Base-by-base conservation (phyloP, 2,888 invertebrate species). In the Hanleya hanleyi region DNA sequence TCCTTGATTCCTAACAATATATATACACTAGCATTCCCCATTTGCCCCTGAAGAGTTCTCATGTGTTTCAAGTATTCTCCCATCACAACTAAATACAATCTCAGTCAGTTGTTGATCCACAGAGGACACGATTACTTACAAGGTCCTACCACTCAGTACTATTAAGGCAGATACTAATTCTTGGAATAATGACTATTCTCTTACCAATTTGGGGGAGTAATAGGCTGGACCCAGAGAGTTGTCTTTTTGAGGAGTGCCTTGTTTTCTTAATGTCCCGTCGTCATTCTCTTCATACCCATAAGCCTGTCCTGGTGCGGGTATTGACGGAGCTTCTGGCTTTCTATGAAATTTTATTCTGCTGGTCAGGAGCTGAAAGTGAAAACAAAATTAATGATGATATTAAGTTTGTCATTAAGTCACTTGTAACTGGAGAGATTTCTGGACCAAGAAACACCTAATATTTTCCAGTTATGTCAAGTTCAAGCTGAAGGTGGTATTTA, bases 231-330 rank as follows among this genome's bases (percentile, higher is more conserved):
- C 91, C n/a, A 91, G 71, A 18, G 86, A 78, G 5, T 68, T 75
- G 75, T 91, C 91, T 70, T 82, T 81, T 64, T 81, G 78, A 26
- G 91, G 91, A 3, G 90, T 82, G 12, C 86, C 85, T 70, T 91
- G 91, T 74, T 88, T 89, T 73, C 87, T 84, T 26, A 91, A 79
- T 1, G 86, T 84, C 5, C 91, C 91, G 78, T 90, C 88, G 12
- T 89, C 88, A 78, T 87, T 88, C 77, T 91, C 91, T 78, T 91
- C 91, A 77, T 88, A 91, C 0, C 91, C 91, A 75, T 86, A 91
- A 1, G 90, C 88, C 76, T 88, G 87, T 32, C 89, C 88, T 7
- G 89, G 88, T 65, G 85, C 84, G 0, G 90, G 91, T 49, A 91
- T 91, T 29, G 90, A 90, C 4, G 91, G 91, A 1, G 90, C 89